Base-by-base conservation (phyloP, 2,888 invertebrate genomes). In the Physocephala rufipes region DNA sequence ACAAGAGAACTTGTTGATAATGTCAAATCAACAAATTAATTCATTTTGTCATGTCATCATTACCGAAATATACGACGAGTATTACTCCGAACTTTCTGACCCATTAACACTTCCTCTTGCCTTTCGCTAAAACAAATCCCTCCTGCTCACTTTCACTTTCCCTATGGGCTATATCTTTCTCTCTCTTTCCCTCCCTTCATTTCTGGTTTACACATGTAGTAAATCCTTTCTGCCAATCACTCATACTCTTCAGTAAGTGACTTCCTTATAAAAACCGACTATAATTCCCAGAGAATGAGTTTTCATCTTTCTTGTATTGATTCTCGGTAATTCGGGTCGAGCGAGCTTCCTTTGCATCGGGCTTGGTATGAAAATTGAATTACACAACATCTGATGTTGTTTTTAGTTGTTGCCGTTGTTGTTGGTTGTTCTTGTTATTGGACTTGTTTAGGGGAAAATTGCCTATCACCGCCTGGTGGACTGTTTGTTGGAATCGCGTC, bases 281-380 rank as follows among this genome's bases (percentile, higher is more conserved):
- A n/a, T n/a, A n/a, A n/a, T n/a, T n/a, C n/a, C 55, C 73, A 13
- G n/a, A n/a, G 36, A 43, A 26, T 21, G 43, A 21, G 26, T 19
- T 26, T 36, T 49, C 47, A 30, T 12, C 43, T 36, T 51, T 47
- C 68, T 45, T 30, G 68, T 49, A 68, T 68, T 68, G 68, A 64
- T 64, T 70, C 64, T 63, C 66, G 74, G 71, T 67, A 71, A 72
- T 70, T 72, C 69, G 71, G 72, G 71, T 67, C 75, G 75, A 36
- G 74, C n/a, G n/a, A 73, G 72, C 73, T 74, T 73, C 74, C 73
- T 74, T 73, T 73, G 76, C 9, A n/a, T 36, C 5, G 4, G 74
- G 74, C 73, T 73, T 68, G 72, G 73, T 76, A 77, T 77, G 76
- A 73, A 78, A 78, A 78, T 77, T 76, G 74, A 78, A 78, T 77